Base-by-base conservation (phyloP, 1,140 invertebrate genomes). In the Aphelinus atriplicis region DNA sequence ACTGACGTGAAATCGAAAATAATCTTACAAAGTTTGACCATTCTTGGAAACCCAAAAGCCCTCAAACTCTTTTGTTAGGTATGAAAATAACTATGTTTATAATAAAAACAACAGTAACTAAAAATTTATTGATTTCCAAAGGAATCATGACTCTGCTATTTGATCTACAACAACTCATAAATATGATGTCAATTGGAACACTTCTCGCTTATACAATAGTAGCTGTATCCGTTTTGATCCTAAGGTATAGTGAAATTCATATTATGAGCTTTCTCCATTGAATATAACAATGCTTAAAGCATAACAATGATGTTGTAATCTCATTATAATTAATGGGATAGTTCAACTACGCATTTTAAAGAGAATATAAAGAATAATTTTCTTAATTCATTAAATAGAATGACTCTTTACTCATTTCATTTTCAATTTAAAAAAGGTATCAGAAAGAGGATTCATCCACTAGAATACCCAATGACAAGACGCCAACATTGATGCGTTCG, bases 111-210 rank as follows among this genome's bases (percentile, higher is more conserved):
- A 26, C 26, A 26, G 26, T 26, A 26, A 26, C 5, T 26, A 26
- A 26, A 26, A 26, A 26, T 26, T 26, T 26, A 26, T 26, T 26
- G 42, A 10, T 80, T 89, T 86, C 58, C 87, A 26, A 26, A 92
- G 96, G 93, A 62, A 73, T 92, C 1, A 96, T 98, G 92, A 94
- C 96, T 1, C 91, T 94, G 10, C 82, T 98, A 47, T 98, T 98
- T 84, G 92, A 97, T 84, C 83, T 98, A 55, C 90, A 94, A 9
- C 94, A 96, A 82, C 88, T 98, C 45, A 95, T 98, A 7, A 95
- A 97, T 80, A 96, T 98, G 93, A 96, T 98, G 92, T 97, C 96
- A 0, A 98, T 98, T 80, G 97, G 97, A 68, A 98, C 97, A 1
- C 86, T 98, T 0, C 88, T 98, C 62, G 97, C 97, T 0, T 98